Evolutionary conservation across 92 coral and sea anemone genomes (phyloP).

Genomic region (Paragorgia papillata): DNA sequence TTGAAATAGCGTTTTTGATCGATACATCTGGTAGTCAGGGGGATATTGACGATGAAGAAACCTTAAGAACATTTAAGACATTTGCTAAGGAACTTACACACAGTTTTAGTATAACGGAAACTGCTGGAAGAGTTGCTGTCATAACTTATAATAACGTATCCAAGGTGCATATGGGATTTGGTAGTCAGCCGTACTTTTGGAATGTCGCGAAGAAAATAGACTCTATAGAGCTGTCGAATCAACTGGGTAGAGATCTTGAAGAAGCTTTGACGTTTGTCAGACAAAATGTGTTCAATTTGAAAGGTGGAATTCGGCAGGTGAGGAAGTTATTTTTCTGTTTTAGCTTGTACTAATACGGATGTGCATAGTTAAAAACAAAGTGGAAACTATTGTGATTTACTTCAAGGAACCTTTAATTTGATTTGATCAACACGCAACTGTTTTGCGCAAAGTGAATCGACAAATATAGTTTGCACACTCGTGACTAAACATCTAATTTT

Average conservation of each 20-base stretch:
- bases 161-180: background rate
- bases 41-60: background rate
- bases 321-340: background rate
- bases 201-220: constrained; percentile 5
- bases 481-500: too few relatives aligned
- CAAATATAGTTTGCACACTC: too few relatives aligned
- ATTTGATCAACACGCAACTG: too few relatives aligned
- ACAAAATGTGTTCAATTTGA: constrained; percentile 20
- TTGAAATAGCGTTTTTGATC: constrained; percentile 30
- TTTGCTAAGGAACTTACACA: constrained; percentile 23
- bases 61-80: background rate
- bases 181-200: constrained; percentile 8
- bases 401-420: too few relatives aligned
- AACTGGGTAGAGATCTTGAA: constrained; percentile 17
- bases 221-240: constrained; percentile 5
- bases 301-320: constrained; percentile 38
- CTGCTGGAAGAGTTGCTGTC: constrained; percentile 19
- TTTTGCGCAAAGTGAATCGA: too few relatives aligned
- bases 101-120: constrained; percentile 31
- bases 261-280: constrained; percentile 18
- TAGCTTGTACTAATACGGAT: too few relatives aligned
- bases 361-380: too few relatives aligned
- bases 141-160: constrained; percentile 15
- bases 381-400: too few relatives aligned
- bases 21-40: constrained; percentile 30